A percentile compares a stretch with the other conserved stretches of the same genome.
Evolutionary conservation across 2,888 invertebrate genomes (phyloP).

Genomic region (Nomada ruficornis): DNA sequence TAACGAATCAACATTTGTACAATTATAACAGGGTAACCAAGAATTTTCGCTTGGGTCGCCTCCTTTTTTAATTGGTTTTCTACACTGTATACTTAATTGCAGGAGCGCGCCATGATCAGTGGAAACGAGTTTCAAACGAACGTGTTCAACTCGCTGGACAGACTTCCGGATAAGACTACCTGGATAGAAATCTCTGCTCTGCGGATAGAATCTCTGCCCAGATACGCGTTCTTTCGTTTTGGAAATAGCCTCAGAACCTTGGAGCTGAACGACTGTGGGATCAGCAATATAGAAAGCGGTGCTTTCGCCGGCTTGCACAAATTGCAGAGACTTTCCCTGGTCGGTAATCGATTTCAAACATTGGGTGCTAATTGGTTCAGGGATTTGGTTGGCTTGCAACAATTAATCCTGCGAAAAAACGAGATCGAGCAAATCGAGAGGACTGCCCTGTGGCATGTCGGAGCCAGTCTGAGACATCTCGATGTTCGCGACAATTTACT

Average conservation of each 20-base stretch:
- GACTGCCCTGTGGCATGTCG: conserved; percentile 65
- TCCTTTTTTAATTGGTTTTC: too few species aligned
- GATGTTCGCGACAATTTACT: conserved; percentile 71
- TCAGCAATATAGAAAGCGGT: conserved; percentile 69
- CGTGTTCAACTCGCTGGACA: conserved; percentile 65
- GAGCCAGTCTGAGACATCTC: conserved; percentile 62
- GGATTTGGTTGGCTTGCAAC: conserved; percentile 70
- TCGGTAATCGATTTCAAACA: conserved; percentile 66
- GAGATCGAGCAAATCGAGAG: conserved; percentile 68
- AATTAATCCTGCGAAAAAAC: conserved; percentile 69
- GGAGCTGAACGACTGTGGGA: conserved; percentile 70
- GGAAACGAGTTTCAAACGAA: conserved; percentile 60
- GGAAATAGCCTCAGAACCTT: conserved; percentile 75
- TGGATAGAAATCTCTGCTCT: conserved; percentile 73
- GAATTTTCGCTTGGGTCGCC: not conserved
- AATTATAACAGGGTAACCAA: conserved; percentile 34
- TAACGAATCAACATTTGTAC: conserved; percentile 17
- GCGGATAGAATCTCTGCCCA: conserved; percentile 61
- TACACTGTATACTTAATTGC: not conserved
- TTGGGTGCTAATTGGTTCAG: conserved; percentile 72
- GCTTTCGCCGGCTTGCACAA: conserved; percentile 77
- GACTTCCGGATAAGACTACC: conserved; percentile 72
- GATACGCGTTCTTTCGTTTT: conserved; percentile 76
- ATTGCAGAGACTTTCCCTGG: conserved; percentile 69
- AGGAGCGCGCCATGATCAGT: conserved; percentile 8